Evolutionary conservation across 2,113 vertebrate genomes (phyloP).

Genomic region (cattle (Bos taurus)): ARS-UCD2.0 NC_037348.1:37729501-37730000

Average conservation of each 20-base stretch:
- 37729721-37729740: constrained; percentile 59
- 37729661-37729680: not conserved
- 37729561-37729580: constrained; percentile 20
- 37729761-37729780: constrained; percentile 76
- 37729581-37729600: constrained; percentile 36
- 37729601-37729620: constrained; percentile 43
- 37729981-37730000: constrained; percentile 70
- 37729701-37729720: constrained; percentile 28
- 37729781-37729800: constrained; percentile 57
- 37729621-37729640: not conserved
- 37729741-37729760: constrained; percentile 71
- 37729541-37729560: not conserved
- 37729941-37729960: constrained; percentile 65
- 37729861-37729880: constrained; percentile 70
- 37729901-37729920: constrained; percentile 63
- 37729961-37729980: constrained; percentile 68
- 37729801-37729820: constrained; percentile 73
- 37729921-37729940: constrained; percentile 64
- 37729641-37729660: constrained; percentile 40
- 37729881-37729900: constrained; percentile 63
- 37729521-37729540: not conserved
- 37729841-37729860: constrained; percentile 73
- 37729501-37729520: not conserved
- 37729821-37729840: constrained; percentile 69
- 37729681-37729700: not conserved